Percentiles rank a stretch among this genome's conserved stretches.
Conservation (phyloP, 2,113 vertebrate genomes). For the Cavia aperea region DNA sequence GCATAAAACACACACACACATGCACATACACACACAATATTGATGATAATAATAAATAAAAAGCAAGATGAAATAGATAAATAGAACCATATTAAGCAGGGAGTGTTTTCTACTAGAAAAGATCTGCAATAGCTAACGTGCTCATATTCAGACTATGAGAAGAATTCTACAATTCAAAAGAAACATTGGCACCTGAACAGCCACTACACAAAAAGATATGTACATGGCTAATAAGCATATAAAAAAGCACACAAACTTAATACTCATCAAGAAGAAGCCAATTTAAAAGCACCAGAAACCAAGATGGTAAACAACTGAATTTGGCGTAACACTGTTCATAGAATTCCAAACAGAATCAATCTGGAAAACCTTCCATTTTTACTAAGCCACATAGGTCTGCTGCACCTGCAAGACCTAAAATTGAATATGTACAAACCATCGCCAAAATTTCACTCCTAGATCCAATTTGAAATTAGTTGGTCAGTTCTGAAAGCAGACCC, state of each 20-base stretch:
- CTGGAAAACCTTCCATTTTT: neutral
- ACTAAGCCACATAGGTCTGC: neutral
- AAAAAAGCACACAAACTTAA: neutral
- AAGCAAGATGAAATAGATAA: neutral
- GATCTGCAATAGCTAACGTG: neutral
- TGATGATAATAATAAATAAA: neutral
- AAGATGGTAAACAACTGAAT: neutral
- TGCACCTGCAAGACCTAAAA: neutral
- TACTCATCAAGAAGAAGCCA: neutral
- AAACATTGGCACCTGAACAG: neutral
- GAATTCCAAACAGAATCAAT: neutral
- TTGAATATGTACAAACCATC: neutral
- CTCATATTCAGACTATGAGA: neutral
- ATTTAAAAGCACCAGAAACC: constrained; percentile 15
- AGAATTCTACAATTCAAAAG: neutral
- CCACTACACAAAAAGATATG: neutral
- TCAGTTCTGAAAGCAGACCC: neutral
- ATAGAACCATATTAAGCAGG: neutral
- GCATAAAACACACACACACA: neutral
- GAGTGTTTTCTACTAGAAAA: constrained; percentile 18
- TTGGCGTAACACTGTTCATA: neutral
- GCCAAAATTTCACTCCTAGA: neutral
- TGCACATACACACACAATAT: neutral
- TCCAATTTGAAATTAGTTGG: neutral
- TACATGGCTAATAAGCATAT: neutral